Conservation (phyloP, 2,113 vertebrate genomes). For the Amia ocellicauda region DNA sequence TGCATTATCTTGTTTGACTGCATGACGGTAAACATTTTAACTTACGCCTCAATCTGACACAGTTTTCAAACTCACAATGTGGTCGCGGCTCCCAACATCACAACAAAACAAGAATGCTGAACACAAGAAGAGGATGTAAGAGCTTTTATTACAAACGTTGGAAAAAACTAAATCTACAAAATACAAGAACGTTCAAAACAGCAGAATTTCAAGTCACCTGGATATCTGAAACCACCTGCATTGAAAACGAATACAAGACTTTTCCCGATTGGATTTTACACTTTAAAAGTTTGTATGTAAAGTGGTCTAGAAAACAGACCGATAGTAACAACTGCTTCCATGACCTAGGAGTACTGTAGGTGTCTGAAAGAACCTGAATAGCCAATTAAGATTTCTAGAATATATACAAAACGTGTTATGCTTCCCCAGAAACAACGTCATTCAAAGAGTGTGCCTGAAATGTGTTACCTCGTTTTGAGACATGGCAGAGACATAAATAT, state of each 20-base stretch:
- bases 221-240: slow-evolving; percentile 3
- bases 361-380: too few relatives aligned
- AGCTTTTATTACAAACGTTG: slow-evolving; percentile 60
- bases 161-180: slow-evolving; percentile 28
- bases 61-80: too few relatives aligned
- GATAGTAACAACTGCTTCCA: slow-evolving; percentile 20
- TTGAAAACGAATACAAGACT: slow-evolving; percentile 4
- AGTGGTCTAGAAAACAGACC: slow-evolving; percentile 42
- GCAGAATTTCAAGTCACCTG: slow-evolving; percentile 22
- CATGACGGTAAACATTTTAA: too few relatives aligned
- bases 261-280: too few relatives aligned
- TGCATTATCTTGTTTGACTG: too few relatives aligned
- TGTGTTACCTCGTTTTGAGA: not conserved
- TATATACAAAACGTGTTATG: slow-evolving; percentile 10
- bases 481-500: not conserved
- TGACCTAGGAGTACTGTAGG: too few relatives aligned
- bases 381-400: too few relatives aligned
- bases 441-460: not conserved
- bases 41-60: too few relatives aligned
- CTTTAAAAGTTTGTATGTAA: slow-evolving; percentile 40
- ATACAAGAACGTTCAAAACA: slow-evolving; percentile 35
- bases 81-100: too few relatives aligned
- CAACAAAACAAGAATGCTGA: not conserved
- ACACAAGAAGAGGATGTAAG: not conserved
- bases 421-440: slow-evolving; percentile 18